These are phyloP conservation scores for Cossypha niveicapilla DNA, from an alignment of 2,797 vertebrate genomes.

Conservation along the genomic window DNA sequence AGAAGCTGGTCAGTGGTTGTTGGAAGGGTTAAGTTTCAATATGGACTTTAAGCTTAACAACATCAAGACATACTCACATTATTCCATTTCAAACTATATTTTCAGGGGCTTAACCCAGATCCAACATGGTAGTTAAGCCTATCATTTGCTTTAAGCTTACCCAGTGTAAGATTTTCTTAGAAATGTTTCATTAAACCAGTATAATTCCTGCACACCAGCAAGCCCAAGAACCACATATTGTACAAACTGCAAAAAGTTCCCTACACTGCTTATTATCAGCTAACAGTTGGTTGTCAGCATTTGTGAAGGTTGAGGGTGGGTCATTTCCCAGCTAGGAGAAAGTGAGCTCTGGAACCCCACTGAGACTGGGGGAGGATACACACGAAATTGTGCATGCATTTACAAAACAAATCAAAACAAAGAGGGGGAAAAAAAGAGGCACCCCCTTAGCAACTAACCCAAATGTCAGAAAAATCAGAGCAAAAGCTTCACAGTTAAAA, in stretches of 20 bases:
- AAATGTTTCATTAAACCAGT: not conserved
- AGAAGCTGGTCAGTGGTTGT: not conserved
- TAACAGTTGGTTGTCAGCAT: not conserved
- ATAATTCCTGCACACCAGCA: not conserved
- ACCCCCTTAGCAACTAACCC: not conserved
- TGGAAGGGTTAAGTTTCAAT: not conserved
- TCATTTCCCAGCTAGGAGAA: not conserved
- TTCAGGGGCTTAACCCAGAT: not conserved
- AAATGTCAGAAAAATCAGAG: not conserved
- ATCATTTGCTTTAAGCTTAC: not conserved
- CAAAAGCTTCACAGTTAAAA: not conserved
- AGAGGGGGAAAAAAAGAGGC: no score
- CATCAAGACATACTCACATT: not conserved
- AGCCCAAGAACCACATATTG: not conserved
- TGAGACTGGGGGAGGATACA: not conserved
- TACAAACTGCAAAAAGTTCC: not conserved
- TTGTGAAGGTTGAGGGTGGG: not conserved
- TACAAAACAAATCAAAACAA: not conserved
- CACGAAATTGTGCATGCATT: not conserved
- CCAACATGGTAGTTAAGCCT: not conserved
- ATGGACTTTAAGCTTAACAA: not conserved
- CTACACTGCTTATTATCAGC: not conserved
- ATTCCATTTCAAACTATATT: not conserved
- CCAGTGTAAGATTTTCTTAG: not conserved
- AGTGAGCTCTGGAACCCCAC: not conserved